Base-by-base conservation (phyloP, 1,140 invertebrate species). In the Pseudachorutes palmiensis region DNA sequence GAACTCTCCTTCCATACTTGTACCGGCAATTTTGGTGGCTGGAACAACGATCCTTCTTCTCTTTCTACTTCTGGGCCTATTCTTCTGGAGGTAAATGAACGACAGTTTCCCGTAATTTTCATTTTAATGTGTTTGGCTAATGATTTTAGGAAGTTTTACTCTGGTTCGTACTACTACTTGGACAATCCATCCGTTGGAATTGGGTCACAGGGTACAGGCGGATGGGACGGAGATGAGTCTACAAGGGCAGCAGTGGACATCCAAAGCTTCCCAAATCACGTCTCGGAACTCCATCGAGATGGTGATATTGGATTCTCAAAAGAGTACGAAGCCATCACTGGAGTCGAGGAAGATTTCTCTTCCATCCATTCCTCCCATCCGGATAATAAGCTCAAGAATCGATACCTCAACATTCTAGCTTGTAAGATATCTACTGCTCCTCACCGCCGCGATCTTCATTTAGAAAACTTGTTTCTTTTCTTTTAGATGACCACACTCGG, bases 361-460 rank as follows among this genome's bases (percentile, higher is more conserved):
- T 90, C 89, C 57, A 90, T 94, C 74, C 87, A 90, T 79, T 95
- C 92, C 1, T 88, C 92, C 75, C 85, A 90, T 76, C 86, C 88
- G 1, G 93, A 97, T 75, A 97, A 97, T 78, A 90, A 92, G 77
- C 82, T 86, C 61, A 97, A 97, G 79, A 97, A 97, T 80, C 84
- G 94, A 78, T 97, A 97, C 79, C 82, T 94, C 19, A 97, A 97
- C 76, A 97, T 97, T 71, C 88, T 94, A 70, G 92, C 94, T 59
- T 97, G 92, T 94, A 83, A 86, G 88, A n/a, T n/a, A n/a, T n/a
- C n/a, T 84, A 66, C 36, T 41, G 36, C 36, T 9, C 19, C 36
- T 19, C 19, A 41, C 19, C 19, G 19, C 36, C 19, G n/a, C 5
- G 36, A 5, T 41, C 36, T 9, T 41, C 36, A 41, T 41, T 41